Evolutionary conservation across 2,797 vertebrate genomes (phyloP), one percentile per base, ranked within the genome.

Genomic region (Pangasius djambal): DNA sequence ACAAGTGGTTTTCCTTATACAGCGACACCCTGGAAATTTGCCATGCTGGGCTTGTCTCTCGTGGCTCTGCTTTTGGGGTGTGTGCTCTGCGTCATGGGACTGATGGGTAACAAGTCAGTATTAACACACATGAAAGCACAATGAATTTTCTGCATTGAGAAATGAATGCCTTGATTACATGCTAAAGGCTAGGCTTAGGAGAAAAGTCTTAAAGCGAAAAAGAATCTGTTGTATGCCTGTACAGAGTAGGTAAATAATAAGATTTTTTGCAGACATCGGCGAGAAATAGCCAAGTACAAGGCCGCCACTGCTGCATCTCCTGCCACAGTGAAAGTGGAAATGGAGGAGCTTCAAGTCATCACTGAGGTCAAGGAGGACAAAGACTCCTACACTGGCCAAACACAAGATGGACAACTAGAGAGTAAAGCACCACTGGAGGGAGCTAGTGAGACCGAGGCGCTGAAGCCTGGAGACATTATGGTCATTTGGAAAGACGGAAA

Each of bases 11-110:
- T 59, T 83, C 65, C 37, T 86, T 34, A 92, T 92, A 59, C 93
- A 99, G 98, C 95, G 0, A 94, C 96, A 9, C 79, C 93, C 0
- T 99, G 98, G 98, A 97, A 95, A 83, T 97, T 96, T 85, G 96
- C 96, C 0, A 90, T 99, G 79, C 94, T 99, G 40, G 96, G 31
- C 0, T 92, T 99, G 89, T 94, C 97, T 2, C 94, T 95, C 0
- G 2, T 94, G 8, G 96, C 95, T 84, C 92, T 97, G 8, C 91
- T 96, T n/a, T 85, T 97, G 83, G 97, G 98, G 6, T 94, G 97
- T 6, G 6, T 96, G 86, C 95, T 99, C 89, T 90, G 99, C 89
- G 93, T 92, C 89, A 94, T 96, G 92, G 97, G 94, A 90, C 91
- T 95, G 89, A 95, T 95, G 94, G 94, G 94, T 77, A 97, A 94